A percentile compares a stretch with the other conserved stretches of the same genome.
These are phyloP conservation scores for Mormyrops boulengeri DNA, from an alignment of 2,797 vertebrate genomes.

Conservation along the genomic window DNA sequence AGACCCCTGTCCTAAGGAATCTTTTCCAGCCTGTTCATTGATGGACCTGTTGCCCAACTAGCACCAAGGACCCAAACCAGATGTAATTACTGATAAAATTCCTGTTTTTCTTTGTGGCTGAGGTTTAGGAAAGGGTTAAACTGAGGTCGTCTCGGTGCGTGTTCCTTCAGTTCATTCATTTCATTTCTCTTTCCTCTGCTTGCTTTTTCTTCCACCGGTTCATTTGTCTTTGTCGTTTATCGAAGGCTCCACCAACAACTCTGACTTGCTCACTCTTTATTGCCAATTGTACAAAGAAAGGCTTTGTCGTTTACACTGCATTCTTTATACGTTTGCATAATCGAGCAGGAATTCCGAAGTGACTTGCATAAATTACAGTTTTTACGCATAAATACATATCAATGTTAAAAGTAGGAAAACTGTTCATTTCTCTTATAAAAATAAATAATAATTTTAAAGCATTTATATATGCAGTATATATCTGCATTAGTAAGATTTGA, in stretches of 20 bases:
- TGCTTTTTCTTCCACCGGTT: neutral
- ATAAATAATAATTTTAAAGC: neutral
- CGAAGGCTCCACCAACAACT: neutral
- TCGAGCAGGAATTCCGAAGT: neutral
- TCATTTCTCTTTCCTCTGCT: neutral
- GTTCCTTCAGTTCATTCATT: neutral
- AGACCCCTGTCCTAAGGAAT: neutral
- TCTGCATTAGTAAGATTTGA: neutral
- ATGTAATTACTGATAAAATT: neutral
- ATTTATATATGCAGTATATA: neutral
- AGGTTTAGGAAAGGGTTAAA: neutral
- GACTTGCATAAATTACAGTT: neutral
- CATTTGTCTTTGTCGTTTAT: neutral
- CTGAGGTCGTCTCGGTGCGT: neutral
- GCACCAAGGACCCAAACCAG: neutral
- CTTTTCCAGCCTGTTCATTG: neutral
- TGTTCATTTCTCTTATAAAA: neutral
- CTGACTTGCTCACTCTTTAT: neutral
- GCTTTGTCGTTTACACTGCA: neutral
- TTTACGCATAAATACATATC: neutral
- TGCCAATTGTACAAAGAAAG: neutral
- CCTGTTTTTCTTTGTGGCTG: neutral
- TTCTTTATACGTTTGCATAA: neutral
- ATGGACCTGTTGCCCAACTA: neutral
- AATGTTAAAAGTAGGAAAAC: neutral